Evolutionary conservation across 2,888 invertebrate genomes (phyloP), one percentile per base, ranked within the genome.

Genomic region (Heliconius erato): DNA sequence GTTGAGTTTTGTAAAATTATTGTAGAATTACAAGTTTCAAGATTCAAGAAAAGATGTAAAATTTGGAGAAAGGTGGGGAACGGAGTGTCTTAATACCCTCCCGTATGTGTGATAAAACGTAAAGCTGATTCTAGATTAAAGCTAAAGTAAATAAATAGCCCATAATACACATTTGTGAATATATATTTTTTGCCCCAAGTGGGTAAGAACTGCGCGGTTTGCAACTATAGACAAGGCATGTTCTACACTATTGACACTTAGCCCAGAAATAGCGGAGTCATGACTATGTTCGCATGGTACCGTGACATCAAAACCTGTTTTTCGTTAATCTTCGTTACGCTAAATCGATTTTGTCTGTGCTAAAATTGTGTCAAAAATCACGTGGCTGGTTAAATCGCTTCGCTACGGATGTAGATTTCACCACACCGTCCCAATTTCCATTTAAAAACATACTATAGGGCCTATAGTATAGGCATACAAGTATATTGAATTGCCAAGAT

Each of bases 261-360:
- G 35, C 16, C 63, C 35, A 63, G 26, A 76, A 26, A 76, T 40
- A 76, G 26, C 63, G 9, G 49, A 49, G 3, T 63, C 35, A 26
- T 40, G 40, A 63, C n/a, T 35, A 23, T 76, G 26, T 59, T 76
- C 35, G 35, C 63, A 32, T 63, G 32, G n/a, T 76, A 40, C n/a
- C 76, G 63, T 63, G 76, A 76, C 76, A 76, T 63, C n/a, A 26
- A 76, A 76, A 76, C 63, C 76, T 63, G 76, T 76, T 76, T 76
- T 76, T 76, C 35, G 63, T 76, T 76, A 59, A 63, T 76, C 35
- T 76, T 35, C 16, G 63, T n/a, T n/a, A 63, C 35, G 76, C 76
- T 63, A 63, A 63, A 76, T 76, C 40, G 76, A 76, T 76, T 76
- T 40, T 11, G 35, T 40, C 76, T 76, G 32, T 35, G n/a, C 63